Conservation (phyloP, 2,888 invertebrate genomes). For the Yponomeuta malinellus region DNA sequence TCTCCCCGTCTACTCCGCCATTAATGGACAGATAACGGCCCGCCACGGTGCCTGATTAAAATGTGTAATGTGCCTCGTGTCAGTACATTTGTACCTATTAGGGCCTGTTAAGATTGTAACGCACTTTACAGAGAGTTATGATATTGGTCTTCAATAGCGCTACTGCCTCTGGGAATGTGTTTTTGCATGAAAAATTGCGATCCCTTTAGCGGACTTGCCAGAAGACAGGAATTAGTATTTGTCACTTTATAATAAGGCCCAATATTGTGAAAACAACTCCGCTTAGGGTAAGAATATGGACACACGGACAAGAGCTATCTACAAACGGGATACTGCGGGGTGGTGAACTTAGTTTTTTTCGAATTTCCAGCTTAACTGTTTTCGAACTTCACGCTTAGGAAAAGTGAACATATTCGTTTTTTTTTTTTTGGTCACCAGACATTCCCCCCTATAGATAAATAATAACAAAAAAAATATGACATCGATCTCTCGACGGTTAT, state of each 20-base stretch:
- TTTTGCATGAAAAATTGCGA: not conserved
- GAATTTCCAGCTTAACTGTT: too few relatives aligned
- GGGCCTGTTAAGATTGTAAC: not conserved
- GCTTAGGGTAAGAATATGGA: too few relatives aligned
- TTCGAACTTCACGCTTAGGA: too few relatives aligned
- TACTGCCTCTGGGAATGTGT: not conserved
- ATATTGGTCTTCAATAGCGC: not conserved
- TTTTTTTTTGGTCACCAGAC: too few relatives aligned
- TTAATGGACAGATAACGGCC: slow-evolving; percentile 52
- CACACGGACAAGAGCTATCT: too few relatives aligned
- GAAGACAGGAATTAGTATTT: not conserved
- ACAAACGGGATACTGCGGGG: too few relatives aligned
- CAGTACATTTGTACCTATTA: slow-evolving; percentile 1
- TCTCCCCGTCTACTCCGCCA: slow-evolving; percentile 49
- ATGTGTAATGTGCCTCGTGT: not conserved
- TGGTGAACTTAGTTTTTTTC: too few relatives aligned
- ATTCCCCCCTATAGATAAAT: too few relatives aligned
- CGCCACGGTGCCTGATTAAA: slow-evolving; percentile 1
- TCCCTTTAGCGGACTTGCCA: not conserved
- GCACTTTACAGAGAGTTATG: not conserved
- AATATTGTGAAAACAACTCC: too few relatives aligned
- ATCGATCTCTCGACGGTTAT: too few relatives aligned
- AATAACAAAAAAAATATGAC: too few relatives aligned
- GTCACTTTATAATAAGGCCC: not conserved
- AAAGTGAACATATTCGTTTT: too few relatives aligned